These are phyloP conservation scores for Podarcis siculus DNA, from an alignment of 2,797 vertebrate genomes.

Conservation along the genomic window DNA sequence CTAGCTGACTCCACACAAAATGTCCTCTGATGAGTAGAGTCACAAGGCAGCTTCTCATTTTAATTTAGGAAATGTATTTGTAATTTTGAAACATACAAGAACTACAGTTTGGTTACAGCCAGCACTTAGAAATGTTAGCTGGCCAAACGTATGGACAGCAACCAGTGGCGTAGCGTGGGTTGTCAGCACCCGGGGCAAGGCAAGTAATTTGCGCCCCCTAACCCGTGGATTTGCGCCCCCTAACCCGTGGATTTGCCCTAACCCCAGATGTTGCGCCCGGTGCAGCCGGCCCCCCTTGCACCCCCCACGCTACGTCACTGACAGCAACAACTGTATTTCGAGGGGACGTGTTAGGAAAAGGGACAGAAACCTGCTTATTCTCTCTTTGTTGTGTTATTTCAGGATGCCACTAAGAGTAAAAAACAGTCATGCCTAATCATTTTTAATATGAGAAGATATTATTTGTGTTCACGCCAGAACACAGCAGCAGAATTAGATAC, in stretches of 20 bases:
- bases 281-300: too few species aligned
- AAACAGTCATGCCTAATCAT: not conserved
- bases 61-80: not conserved
- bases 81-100: not conserved
- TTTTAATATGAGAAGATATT: not conserved
- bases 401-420: not conserved
- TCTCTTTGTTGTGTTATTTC: not conserved
- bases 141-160: not conserved
- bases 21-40: not conserved
- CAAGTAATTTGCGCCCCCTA: too few species aligned
- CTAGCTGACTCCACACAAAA: not conserved
- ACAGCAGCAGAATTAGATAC: not conserved
- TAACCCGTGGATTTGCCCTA: too few species aligned
- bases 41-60: not conserved
- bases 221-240: too few species aligned
- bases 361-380: not conserved
- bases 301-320: too few species aligned
- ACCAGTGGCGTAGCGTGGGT: too few species aligned
- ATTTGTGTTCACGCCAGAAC: not conserved
- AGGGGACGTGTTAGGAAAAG: not conserved
- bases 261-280: too few species aligned
- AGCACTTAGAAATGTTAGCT: not conserved
- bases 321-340: not conserved
- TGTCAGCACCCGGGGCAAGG: too few species aligned
- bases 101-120: not conserved